Percentiles rank a stretch among this genome's conserved stretches.
Evolutionary conservation across 2,888 invertebrate genomes (phyloP).

Genomic region (Euspilapteryx auroguttella): DNA sequence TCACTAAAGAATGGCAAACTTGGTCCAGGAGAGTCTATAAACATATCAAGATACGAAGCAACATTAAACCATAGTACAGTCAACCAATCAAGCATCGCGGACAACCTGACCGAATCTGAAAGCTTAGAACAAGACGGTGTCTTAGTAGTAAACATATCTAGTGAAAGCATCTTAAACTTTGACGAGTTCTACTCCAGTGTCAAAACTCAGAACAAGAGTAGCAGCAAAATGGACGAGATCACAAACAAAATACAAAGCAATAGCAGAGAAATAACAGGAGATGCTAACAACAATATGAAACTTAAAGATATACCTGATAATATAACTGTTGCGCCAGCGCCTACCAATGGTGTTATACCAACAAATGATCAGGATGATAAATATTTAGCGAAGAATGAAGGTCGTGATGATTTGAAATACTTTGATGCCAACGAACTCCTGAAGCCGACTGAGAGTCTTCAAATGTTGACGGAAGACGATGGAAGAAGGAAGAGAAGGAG

Average conservation of each 20-base stretch:
- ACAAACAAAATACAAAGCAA: slow-evolving; percentile 59
- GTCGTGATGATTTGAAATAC: slow-evolving; percentile 17
- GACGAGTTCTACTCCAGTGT: slow-evolving; percentile 44
- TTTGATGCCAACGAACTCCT: slow-evolving; percentile 23
- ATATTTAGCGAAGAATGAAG: slow-evolving; percentile 14
- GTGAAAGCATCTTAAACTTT: slow-evolving; percentile 44
- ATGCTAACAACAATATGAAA: slow-evolving; percentile 41
- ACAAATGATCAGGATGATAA: slow-evolving; percentile 33
- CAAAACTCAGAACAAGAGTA: slow-evolving; percentile 33
- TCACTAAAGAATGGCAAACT: slow-evolving; percentile 44
- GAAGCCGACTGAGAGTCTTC: slow-evolving; percentile 42
- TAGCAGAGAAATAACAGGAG: slow-evolving; percentile 54
- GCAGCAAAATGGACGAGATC: slow-evolving; percentile 41
- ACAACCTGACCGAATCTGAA: slow-evolving; percentile 47
- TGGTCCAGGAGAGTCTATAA: slow-evolving; percentile 30
- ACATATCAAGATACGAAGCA: too few species aligned
- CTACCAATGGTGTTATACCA: slow-evolving; percentile 42
- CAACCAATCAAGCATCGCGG: slow-evolving; percentile 27
- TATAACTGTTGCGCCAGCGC: slow-evolving; percentile 43
- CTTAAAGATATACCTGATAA: slow-evolving; percentile 45
- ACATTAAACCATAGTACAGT: too few species aligned
- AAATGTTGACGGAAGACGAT: slow-evolving; percentile 27
- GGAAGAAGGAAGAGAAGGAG: slow-evolving; percentile 15
- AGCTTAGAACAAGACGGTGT: slow-evolving; percentile 55
- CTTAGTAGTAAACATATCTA: slow-evolving; percentile 45